Conservation (phyloP, 2,113 vertebrate species). For the zebrafish (Danio rerio) region GRCz12tu NC_133189.1:25607501-25608000, state of each 20-base stretch:
- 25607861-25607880: too few species aligned
- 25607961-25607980: not conserved
- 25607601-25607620: not conserved
- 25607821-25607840: too few species aligned
- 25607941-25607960: not conserved
- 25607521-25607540: not conserved
- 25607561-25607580: not conserved
- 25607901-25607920: not conserved
- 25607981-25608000: not conserved
- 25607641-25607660: not conserved
- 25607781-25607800: too few species aligned
- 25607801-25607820: too few species aligned
- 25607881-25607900: too few species aligned
- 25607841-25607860: too few species aligned
- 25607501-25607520: not conserved
- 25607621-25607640: not conserved
- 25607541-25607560: not conserved
- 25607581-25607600: not conserved
- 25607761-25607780: not conserved
- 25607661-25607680: not conserved
- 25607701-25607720: not conserved
- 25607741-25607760: not conserved
- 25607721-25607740: too few species aligned
- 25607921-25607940: not conserved
- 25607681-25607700: not conserved